Percentiles rank a stretch among this genome's conserved stretches.
phyloP scores from a whole-genome alignment of 2,888 invertebrate species.

The Rhimphoctona megacephalus region DNA sequence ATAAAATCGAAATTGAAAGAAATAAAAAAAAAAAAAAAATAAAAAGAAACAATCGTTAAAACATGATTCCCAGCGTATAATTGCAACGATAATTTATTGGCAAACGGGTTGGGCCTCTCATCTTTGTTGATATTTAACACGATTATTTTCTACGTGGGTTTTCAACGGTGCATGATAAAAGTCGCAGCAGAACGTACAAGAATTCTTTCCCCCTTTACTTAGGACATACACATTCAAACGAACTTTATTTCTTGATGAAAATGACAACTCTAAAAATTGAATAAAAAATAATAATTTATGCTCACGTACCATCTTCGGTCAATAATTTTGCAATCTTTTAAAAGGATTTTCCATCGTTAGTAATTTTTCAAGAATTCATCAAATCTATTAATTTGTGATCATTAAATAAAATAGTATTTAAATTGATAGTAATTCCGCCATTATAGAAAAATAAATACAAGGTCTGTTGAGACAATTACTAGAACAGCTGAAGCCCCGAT shows the following conservation, averaged over 20 bases:
- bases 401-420: background rate
- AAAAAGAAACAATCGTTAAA: constrained; percentile 45
- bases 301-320: background rate
- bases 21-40: constrained; percentile 24
- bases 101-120: constrained; percentile 19
- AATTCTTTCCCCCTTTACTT: background rate
- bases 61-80: constrained; percentile 36
- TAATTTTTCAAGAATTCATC: background rate
- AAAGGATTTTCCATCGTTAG: background rate
- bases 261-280: background rate
- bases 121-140: constrained; percentile 42
- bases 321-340: background rate
- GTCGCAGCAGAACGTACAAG: constrained; percentile 6
- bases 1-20: constrained; percentile 10
- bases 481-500: too few relatives aligned
- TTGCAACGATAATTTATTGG: constrained; percentile 59
- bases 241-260: background rate
- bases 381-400: background rate
- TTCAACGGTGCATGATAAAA: constrained; percentile 15
- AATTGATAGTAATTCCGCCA: background rate
- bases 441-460: too few relatives aligned
- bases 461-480: background rate
- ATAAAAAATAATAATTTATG: background rate
- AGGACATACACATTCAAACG: background rate
- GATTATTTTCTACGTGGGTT: constrained; percentile 46